Conservation (phyloP, 2,888 invertebrate species). For the Eudasyphora cyanicolor region DNA sequence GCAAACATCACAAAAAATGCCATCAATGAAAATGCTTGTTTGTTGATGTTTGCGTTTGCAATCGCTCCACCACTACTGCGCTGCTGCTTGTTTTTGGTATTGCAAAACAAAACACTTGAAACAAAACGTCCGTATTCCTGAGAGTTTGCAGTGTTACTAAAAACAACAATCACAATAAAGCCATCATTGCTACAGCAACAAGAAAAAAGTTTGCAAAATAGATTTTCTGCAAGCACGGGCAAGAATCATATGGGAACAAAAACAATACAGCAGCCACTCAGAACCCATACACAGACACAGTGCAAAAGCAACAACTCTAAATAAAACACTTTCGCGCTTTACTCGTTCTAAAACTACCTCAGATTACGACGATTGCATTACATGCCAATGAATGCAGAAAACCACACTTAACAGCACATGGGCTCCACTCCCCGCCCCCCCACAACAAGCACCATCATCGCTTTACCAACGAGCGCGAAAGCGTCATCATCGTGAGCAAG, state of each 20-base stretch:
- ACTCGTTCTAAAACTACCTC: slow-evolving; percentile 11
- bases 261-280: slow-evolving; percentile 9
- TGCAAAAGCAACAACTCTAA: slow-evolving; percentile 23
- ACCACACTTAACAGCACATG: slow-evolving; percentile 34
- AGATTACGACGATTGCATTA: neutral
- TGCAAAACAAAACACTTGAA: slow-evolving; percentile 15
- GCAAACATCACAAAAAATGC: neutral
- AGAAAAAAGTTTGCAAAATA: slow-evolving; percentile 38
- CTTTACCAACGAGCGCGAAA: neutral
- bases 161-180: slow-evolving; percentile 22
- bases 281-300: neutral
- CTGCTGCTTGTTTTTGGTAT: neutral
- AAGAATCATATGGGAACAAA: neutral
- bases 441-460: neutral
- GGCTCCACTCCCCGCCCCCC: slow-evolving; percentile 2
- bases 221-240: slow-evolving; percentile 44
- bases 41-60: too few species aligned
- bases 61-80: too few species aligned
- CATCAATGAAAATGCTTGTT: neutral
- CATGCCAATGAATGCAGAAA: slow-evolving; percentile 49
- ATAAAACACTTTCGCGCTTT: slow-evolving; percentile 8
- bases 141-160: slow-evolving; percentile 63
- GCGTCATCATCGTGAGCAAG: neutral
- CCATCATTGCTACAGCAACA: neutral
- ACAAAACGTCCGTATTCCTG: slow-evolving; percentile 60